These are phyloP conservation scores for Babyrousa celebensis DNA, from an alignment of 2,797 vertebrate species.

Conservation along the genomic window DNA sequence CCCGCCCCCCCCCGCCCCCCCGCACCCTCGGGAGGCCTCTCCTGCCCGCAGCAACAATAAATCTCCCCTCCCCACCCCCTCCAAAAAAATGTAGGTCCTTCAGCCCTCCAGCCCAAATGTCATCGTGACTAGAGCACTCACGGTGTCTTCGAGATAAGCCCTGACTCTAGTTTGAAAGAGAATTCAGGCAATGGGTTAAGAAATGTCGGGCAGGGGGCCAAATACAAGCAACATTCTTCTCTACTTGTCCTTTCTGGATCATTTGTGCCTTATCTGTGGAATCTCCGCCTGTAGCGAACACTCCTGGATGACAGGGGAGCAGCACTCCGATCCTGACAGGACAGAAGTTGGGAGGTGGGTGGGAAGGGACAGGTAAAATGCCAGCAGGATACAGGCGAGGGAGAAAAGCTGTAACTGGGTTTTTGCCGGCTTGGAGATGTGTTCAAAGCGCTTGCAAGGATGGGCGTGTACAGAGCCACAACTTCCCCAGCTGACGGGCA, in stretches of 20 bases:
- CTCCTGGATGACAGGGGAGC: conserved; percentile 10
- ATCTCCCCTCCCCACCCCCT: neutral
- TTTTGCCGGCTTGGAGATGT: neutral
- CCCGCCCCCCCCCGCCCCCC: neutral
- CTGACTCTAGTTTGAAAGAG: conserved; percentile 32
- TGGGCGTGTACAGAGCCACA: neutral
- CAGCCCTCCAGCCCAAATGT: conserved; percentile 23
- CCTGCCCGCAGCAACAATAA: neutral
- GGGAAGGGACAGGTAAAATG: neutral
- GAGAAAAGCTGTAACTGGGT: neutral
- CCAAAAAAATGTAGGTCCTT: neutral
- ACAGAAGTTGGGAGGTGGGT: neutral
- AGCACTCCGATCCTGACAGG: neutral
- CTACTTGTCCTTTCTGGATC: conserved; percentile 57
- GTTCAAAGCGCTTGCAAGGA: neutral
- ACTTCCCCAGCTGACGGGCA: neutral
- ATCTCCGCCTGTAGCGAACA: neutral
- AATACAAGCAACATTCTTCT: conserved; percentile 63
- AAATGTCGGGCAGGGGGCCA: conserved; percentile 58
- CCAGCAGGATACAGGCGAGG: conserved; percentile 38
- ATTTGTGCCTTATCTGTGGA: conserved; percentile 48
- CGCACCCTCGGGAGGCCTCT: neutral
- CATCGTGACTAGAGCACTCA: conserved; percentile 6
- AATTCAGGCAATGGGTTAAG: conserved; percentile 37
- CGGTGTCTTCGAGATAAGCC: conserved; percentile 46